Base-by-base conservation (phyloP, 2,888 invertebrate species). In the Ornithoptera alexandrae region DNA sequence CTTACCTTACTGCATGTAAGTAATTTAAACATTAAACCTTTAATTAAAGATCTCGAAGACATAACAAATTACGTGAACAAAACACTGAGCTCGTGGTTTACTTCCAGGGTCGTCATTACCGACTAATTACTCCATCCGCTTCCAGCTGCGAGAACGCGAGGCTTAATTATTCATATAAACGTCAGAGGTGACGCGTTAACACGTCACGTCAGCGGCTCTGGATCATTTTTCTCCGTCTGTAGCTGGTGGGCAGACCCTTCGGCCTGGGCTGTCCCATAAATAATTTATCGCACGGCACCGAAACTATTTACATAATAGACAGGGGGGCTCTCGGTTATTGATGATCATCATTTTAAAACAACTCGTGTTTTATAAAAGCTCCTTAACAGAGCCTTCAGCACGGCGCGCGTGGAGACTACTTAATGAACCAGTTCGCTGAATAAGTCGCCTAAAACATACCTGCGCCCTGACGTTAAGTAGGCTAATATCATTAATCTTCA, bases 261-360 rank as follows among this genome's bases (percentile, higher is more conserved):
- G 8, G 8, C 39, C 10, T 39, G 7, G 69, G 53, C 60, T 24
- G 56, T 60, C 67, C 72, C 73, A 76, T 76, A 74, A 75, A 78
- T 78, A 73, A 78, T 77, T 75, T 75, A 78, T 77, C 73, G 70
- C 73, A 70, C 72, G 71, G 71, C 72, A 59, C 70, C 22, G 20
- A 53, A 61, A 53, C 73, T 74, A 74, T 78, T 75, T 76, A 77
- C 77, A 76, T 77, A 78, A 77, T 77, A 73, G 76, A 75, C 71
- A 71, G 59, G 68, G 70, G 71, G 67, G 67, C 67, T 67, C 64
- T 71, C 60, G 73, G 74, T 73, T 73, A 72, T 76, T 75, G 72
- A 75, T 76, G 76, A 73, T 74, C 70, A 72, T 73, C 72, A 69
- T 72, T 73, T 72, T 65, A 68, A 70, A 73, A 69, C 61, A 46